phyloP scores from a whole-genome alignment of 2,113 vertebrate genomes.

The Antidorcas marsupialis region DNA sequence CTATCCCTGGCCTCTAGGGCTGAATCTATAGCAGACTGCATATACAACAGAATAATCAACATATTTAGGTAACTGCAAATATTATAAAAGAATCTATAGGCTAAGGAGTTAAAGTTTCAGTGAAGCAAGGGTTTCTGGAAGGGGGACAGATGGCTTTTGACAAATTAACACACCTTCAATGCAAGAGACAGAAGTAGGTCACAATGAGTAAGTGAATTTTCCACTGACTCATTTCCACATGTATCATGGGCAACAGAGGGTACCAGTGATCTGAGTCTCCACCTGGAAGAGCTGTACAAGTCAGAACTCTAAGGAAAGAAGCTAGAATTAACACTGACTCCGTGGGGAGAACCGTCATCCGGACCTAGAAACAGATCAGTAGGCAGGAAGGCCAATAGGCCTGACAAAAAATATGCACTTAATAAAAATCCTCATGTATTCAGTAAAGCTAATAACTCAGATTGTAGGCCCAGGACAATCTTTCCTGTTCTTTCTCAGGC shows the following conservation, averaged over 20 bases:
- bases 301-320: slow-evolving; percentile 20
- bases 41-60: background rate
- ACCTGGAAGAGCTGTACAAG: slow-evolving; percentile 50
- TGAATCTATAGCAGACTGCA: background rate
- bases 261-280: slow-evolving; percentile 63
- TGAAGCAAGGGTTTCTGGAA: background rate
- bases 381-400: background rate
- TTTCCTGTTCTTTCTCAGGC: background rate
- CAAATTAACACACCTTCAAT: slow-evolving; percentile 42
- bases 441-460: background rate
- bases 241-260: slow-evolving; percentile 37
- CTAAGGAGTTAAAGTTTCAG: background rate
- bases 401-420: background rate
- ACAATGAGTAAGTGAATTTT: slow-evolving; percentile 73
- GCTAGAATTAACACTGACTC: background rate
- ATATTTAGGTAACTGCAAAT: background rate
- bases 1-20: background rate
- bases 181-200: slow-evolving; percentile 77
- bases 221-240: slow-evolving; percentile 76
- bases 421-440: background rate
- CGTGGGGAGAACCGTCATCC: background rate
- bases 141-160: slow-evolving; percentile 24
- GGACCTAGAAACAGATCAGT: background rate
- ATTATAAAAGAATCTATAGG: background rate
- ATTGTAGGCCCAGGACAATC: background rate